Percentiles rank a stretch among this genome's conserved stretches.
Conservation (phyloP, 2,113 vertebrate genomes). For the Platichthys flesus region DNA sequence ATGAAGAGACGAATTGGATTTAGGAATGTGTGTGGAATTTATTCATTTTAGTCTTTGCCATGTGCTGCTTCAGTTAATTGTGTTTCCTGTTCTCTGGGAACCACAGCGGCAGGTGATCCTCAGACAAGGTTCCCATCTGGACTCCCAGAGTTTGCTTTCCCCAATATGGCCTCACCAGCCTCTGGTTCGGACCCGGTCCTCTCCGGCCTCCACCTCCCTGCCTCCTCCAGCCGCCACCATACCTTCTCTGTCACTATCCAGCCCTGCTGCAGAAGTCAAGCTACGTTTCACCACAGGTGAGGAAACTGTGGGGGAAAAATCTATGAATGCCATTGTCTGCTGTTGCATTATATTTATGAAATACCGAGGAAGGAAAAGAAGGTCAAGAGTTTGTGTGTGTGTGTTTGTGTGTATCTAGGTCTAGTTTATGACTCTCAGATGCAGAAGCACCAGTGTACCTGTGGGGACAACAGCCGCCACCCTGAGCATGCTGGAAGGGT, state of each 20-base stretch:
- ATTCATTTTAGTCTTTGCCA: conserved; percentile 4
- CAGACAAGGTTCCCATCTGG: conserved; percentile 73
- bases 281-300: conserved; percentile 90
- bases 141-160: conserved; percentile 67
- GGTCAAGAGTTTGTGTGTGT: conserved; percentile 1
- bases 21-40: conserved; percentile 7
- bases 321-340: neutral
- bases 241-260: conserved; percentile 73
- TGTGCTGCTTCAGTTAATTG: conserved; percentile 14
- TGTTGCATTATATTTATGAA: neutral
- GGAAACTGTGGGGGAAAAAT: neutral
- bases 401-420: conserved; percentile 76
- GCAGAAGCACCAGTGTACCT: conserved; percentile 93
- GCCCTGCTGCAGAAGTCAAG: conserved; percentile 81
- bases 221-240: conserved; percentile 74
- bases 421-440: conserved; percentile 92
- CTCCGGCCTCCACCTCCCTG: conserved; percentile 88
- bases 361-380: neutral
- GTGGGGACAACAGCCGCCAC: conserved; percentile 91
- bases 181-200: conserved; percentile 89
- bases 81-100: conserved; percentile 74
- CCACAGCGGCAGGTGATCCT: conserved; percentile 83
- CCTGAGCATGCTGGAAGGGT: conserved; percentile 89
- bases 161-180: conserved; percentile 85
- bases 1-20: neutral